Evolutionary conservation across 2,113 vertebrate species (phyloP).

Genomic region (Podarcis cretensis): DNA sequence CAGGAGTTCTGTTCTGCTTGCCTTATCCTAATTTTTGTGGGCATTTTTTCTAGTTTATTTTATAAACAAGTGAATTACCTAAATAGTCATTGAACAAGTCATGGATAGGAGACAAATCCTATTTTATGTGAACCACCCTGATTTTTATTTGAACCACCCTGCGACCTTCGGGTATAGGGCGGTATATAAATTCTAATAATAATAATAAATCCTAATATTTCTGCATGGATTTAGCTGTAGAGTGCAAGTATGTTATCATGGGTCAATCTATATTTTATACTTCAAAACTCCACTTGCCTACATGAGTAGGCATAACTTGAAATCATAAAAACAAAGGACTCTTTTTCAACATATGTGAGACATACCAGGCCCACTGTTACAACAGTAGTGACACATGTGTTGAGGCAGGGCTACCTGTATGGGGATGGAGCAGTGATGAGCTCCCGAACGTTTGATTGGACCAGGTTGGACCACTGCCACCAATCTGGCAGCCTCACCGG

Average conservation of each 20-base stretch:
- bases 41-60: neutral
- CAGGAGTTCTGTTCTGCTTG: neutral
- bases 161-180: too few relatives aligned
- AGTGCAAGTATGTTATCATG: neutral
- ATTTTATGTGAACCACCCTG: too few relatives aligned
- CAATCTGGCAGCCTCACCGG: too few relatives aligned
- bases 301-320: neutral
- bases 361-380: neutral
- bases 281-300: conserved; percentile 2
- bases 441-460: too few relatives aligned
- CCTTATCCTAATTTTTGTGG: neutral
- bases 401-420: too few relatives aligned
- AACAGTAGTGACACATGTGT: too few relatives aligned
- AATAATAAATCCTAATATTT: neutral
- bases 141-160: too few relatives aligned
- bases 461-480: too few relatives aligned
- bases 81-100: neutral
- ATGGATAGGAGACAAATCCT: neutral
- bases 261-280: neutral
- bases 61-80: neutral
- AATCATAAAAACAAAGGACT: neutral
- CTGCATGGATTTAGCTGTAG: neutral
- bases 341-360: neutral
- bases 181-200: too few relatives aligned
- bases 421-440: too few relatives aligned